Evolutionary conservation across 2,113 vertebrate species (phyloP), one percentile per base, ranked within the genome.

Genomic region (Pyxicephalus adspersus): DNA sequence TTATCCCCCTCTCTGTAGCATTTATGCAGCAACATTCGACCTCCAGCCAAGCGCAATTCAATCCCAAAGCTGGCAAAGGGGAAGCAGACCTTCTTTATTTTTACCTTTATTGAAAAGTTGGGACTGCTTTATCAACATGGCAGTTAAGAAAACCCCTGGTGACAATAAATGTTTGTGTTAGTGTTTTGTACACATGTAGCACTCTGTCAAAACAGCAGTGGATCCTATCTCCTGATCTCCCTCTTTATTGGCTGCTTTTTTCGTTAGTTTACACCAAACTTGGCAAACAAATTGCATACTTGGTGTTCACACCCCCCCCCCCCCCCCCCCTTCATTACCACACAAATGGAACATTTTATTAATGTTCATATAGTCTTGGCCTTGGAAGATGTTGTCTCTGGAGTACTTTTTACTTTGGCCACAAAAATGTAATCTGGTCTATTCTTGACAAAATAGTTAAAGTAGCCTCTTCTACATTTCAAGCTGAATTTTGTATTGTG

Each of bases 301-400:
- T 77, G 25, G n/a, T 64, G 34, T 23, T 2, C 26, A 17, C 11
- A 7, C 23, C 78, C 85, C 77, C 85, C 75, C 85, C 5, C 54
- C 31, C 85, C 23, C 78, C 85, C 77, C 85, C 75, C 85, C 5
- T 54, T 29, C 85, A 85, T 87, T 76, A 17, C 80, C 4, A 5
- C 26, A 17, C 18, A 55, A 34, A 72, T 20, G 20, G 45, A 72
- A 72, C 50, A 29, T n/a, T 31, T 57, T 26, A 72, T 29, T 72
- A 4, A n/a, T 31, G 26, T 55, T 25, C 25, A 72, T 38, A 9
- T 5, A 7, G 9, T 5, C 5, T 38, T 38, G 34, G 34, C 34
- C 34, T 38, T 38, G 5, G 5, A n/a, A n/a, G n/a, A n/a, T n/a
- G 5, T 38, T 38, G 5, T 38, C 34, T 38, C 34, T 38, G 34